Percentiles rank a stretch among this genome's conserved stretches.
Evolutionary conservation across 1,140 invertebrate genomes (phyloP).

Genomic region (Drosophila pallidifrons): DNA sequence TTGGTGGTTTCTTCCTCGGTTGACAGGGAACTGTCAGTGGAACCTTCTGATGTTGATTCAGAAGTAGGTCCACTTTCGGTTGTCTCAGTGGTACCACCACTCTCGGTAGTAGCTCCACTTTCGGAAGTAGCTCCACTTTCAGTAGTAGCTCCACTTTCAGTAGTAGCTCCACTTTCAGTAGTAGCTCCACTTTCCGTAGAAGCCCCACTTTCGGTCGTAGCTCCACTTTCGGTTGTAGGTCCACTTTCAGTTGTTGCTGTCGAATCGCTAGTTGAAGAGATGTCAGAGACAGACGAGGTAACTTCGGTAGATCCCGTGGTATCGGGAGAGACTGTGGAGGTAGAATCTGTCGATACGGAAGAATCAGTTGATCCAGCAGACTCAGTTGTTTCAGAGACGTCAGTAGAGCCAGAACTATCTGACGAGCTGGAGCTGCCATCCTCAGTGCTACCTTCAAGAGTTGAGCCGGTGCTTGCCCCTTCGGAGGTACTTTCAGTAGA

Average conservation of each 20-base stretch:
- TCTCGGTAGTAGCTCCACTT: slow-evolving; percentile 23
- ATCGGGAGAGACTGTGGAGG: slow-evolving; percentile 10
- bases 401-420: slow-evolving; percentile 35
- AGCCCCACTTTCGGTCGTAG: neutral
- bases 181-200: slow-evolving; percentile 17
- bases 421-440: slow-evolving; percentile 44
- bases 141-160: slow-evolving; percentile 27
- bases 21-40: slow-evolving; percentile 58
- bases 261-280: neutral
- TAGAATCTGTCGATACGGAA: slow-evolving; percentile 45
- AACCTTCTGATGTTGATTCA: slow-evolving; percentile 49
- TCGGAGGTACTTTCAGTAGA: slow-evolving; percentile 51
- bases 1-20: slow-evolving; percentile 68
- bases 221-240: neutral
- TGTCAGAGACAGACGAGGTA: slow-evolving; percentile 5
- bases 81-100: slow-evolving; percentile 39
- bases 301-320: slow-evolving; percentile 5
- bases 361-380: slow-evolving; percentile 44
- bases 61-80: slow-evolving; percentile 37
- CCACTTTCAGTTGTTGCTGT: neutral
- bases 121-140: slow-evolving; percentile 49
- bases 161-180: slow-evolving; percentile 43
- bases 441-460: slow-evolving; percentile 49
- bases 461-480: slow-evolving; percentile 40
- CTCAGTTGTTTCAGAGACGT: slow-evolving; percentile 23